Evolutionary conservation across 2,888 invertebrate genomes (phyloP), one percentile per base, ranked within the genome.

Genomic region (Rhyacophila evoluta): DNA sequence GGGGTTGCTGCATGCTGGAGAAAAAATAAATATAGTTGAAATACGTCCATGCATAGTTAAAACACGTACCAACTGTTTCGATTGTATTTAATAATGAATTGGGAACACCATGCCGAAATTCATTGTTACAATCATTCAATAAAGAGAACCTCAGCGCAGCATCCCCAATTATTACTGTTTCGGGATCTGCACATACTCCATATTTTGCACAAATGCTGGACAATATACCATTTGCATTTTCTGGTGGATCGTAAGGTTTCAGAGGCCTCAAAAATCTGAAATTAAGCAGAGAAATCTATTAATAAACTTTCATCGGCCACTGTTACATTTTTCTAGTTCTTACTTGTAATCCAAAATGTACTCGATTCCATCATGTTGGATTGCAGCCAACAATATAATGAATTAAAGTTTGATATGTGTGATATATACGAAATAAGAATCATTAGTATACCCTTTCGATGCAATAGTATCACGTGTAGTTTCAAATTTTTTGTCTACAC

Each of bases 61-160:
- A n/a, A n/a, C n/a, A n/a, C n/a, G n/a, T n/a, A 93, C 94, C 92
- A 74, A 97, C 90, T 72, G 92, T 94, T 83, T 92, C 91, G 80
- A 98, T 92, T 71, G 91, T 90, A 84, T 93, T 92, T n/a, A 98
- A 87, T 73, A 93, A 86, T 0, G 96, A 95, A 89, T 96, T 98
- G 0, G 97, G 96, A 10, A 98, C 92, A 81, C 91, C 86, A 86
- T 97, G 94, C 5, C 94, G 89, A 80, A 97, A 94, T 85, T 93
- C 92, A 68, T 92, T 88, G 82, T 89, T 92, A 84, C 95, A 95
- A 4, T 92, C 91, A 36, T 91, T 89, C 2, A 98, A 88, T 6
- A 98, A 87, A 36, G 91, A 87, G 85, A 92, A 96, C 86, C 95
- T 94, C 8, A 88, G 85, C 10, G 89, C 87, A 0, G 90, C 85